Conservation (phyloP, 2,888 invertebrate species). For the Flexamia atlantica region DNA sequence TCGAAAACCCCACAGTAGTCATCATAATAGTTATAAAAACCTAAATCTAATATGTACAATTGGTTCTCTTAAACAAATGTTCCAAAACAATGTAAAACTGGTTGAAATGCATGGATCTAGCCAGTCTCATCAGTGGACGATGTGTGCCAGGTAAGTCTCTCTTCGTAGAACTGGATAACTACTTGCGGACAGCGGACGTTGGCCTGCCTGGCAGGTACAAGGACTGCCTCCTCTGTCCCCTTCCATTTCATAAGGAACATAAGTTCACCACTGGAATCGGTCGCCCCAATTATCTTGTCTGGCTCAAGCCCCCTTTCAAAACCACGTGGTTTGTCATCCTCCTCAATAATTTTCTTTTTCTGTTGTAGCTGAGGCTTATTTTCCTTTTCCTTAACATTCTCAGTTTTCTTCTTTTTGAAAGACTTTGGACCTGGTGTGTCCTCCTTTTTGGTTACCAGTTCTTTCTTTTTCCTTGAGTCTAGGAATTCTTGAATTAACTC, state of each 20-base stretch:
- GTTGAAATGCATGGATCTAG: not conserved
- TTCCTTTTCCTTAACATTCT: slow-evolving; percentile 56
- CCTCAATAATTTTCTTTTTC: slow-evolving; percentile 72
- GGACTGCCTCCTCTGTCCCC: slow-evolving; percentile 95
- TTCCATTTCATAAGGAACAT: too few relatives aligned
- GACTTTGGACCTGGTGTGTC: slow-evolving; percentile 74
- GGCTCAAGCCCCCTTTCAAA: too few relatives aligned
- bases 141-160: slow-evolving; percentile 96
- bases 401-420: slow-evolving; percentile 72
- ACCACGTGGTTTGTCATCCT: too few relatives aligned
- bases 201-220: slow-evolving; percentile 94
- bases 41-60: not conserved
- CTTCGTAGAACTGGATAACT: slow-evolving; percentile 97
- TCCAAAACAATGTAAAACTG: not conserved
- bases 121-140: slow-evolving; percentile 74
- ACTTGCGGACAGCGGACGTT: slow-evolving; percentile 96
- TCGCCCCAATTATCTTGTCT: too few relatives aligned
- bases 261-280: too few relatives aligned
- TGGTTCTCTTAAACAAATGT: not conserved
- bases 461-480: slow-evolving; percentile 84
- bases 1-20: not conserved
- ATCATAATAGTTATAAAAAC: not conserved
- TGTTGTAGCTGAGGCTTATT: slow-evolving; percentile 67
- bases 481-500: slow-evolving; percentile 92
- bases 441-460: slow-evolving; percentile 77